Evolutionary conservation across 1,140 invertebrate genomes (phyloP).

Genomic region (Drosophila miranda): DNA sequence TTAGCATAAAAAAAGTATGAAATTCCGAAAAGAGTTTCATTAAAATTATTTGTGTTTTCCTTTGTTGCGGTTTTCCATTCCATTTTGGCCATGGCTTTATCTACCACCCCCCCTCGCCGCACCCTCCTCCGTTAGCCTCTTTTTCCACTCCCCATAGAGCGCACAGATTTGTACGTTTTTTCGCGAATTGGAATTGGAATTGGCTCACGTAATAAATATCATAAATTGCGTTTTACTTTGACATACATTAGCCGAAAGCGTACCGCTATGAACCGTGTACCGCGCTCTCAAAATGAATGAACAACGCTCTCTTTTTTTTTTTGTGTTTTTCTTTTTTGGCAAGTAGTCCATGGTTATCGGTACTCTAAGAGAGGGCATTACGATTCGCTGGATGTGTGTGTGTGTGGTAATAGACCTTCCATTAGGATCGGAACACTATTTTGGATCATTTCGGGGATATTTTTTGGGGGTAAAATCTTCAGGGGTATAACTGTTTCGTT

Average conservation of each 20-base stretch:
- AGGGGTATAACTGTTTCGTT: no score
- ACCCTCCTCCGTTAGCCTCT: not conserved
- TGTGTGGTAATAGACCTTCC: no score
- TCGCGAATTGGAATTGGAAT: constrained; percentile 59
- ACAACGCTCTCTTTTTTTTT: constrained; percentile 31
- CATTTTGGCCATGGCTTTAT: constrained; percentile 13
- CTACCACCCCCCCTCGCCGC: constrained; percentile 9
- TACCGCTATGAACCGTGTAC: constrained; percentile 15
- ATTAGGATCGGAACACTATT: no score
- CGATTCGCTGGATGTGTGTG: no score
- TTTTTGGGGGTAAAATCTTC: no score
- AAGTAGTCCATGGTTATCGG: no score
- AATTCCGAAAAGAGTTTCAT: constrained; percentile 69
- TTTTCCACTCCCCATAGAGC: constrained; percentile 10
- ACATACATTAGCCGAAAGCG: constrained; percentile 58
- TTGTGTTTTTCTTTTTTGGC: constrained; percentile 1
- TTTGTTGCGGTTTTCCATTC: constrained; percentile 25
- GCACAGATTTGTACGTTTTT: constrained; percentile 11
- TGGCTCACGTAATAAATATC: constrained; percentile 76
- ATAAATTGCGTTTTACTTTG: constrained; percentile 80
- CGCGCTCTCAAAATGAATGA: constrained; percentile 5
- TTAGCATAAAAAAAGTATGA: constrained; percentile 58
- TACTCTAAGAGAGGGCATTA: no score
- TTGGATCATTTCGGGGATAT: no score
- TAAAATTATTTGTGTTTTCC: constrained; percentile 49